Conservation (phyloP, 1,140 invertebrate species). For the Drosophila elegans region DNA sequence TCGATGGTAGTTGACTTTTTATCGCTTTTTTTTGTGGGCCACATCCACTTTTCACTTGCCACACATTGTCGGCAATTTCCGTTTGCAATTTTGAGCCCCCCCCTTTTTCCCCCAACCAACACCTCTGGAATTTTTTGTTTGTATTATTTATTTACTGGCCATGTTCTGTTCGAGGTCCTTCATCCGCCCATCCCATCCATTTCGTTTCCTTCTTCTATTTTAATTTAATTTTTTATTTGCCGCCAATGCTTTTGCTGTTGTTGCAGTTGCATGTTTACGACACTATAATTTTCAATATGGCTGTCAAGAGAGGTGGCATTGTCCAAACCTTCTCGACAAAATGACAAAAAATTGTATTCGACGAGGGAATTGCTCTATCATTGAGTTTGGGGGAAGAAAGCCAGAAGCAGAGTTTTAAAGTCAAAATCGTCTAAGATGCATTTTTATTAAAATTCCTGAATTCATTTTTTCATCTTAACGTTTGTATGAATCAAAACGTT, state of each 20-base stretch:
- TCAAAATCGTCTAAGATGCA: too few species aligned
- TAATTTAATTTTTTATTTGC: slow-evolving; percentile 67
- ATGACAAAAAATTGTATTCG: not conserved
- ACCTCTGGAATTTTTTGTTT: slow-evolving; percentile 22
- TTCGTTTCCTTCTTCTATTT: slow-evolving; percentile 51
- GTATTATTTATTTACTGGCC: slow-evolving; percentile 78
- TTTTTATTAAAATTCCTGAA: too few species aligned
- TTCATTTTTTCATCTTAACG: too few species aligned
- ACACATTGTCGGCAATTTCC: slow-evolving; percentile 70
- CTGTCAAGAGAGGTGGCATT: slow-evolving; percentile 9
- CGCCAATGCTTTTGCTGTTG: slow-evolving; percentile 43
- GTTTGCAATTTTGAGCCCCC: slow-evolving; percentile 55
- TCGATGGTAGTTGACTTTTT: slow-evolving; percentile 14
- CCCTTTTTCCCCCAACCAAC: too few species aligned
- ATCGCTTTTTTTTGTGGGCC: slow-evolving; percentile 13
- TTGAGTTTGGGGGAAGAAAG: too few species aligned
- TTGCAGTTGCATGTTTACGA: slow-evolving; percentile 73
- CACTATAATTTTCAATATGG: slow-evolving; percentile 79
- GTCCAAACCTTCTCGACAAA: slow-evolving; percentile 1
- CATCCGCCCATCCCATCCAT: not conserved
- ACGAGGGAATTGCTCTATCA: not conserved
- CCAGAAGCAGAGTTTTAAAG: not conserved
- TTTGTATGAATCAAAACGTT: too few species aligned
- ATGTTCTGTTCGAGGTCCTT: slow-evolving; percentile 67
- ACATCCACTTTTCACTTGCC: slow-evolving; percentile 16